These are phyloP conservation scores for Eupithecia centaureata DNA, from an alignment of 2,888 invertebrate species.

Conservation along the genomic window DNA sequence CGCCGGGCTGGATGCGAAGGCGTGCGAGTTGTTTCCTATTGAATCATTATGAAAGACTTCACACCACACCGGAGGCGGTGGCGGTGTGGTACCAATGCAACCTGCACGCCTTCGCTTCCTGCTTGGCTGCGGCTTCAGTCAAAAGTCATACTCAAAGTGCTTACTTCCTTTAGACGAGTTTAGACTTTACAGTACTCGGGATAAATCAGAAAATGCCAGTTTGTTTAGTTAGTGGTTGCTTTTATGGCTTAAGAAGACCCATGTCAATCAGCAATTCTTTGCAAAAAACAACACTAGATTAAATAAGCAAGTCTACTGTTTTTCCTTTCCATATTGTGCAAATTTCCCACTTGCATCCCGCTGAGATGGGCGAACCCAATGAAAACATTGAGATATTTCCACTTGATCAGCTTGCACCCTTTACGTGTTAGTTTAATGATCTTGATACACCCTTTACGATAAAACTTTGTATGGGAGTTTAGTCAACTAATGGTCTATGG, in stretches of 20 bases:
- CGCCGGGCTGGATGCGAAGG: too few relatives aligned
- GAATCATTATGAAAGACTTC: too few relatives aligned
- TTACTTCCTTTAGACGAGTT: too few relatives aligned
- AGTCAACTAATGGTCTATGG: background rate
- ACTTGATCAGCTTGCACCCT: slow-evolving; percentile 78
- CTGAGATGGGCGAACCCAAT: slow-evolving; percentile 56
- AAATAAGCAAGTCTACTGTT: background rate
- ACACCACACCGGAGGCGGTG: too few relatives aligned
- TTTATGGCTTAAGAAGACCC: background rate
- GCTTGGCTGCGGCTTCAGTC: too few relatives aligned
- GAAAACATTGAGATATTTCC: slow-evolving; percentile 77
- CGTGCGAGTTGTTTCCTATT: too few relatives aligned
- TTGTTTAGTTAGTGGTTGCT: too few relatives aligned
- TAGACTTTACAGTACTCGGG: too few relatives aligned
- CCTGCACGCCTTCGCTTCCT: too few relatives aligned
- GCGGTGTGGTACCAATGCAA: too few relatives aligned
- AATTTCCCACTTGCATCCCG: slow-evolving; percentile 37
- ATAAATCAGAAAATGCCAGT: too few relatives aligned
- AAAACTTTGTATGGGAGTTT: slow-evolving; percentile 18
- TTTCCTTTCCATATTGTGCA: background rate
- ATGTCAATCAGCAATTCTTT: background rate
- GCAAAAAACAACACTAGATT: background rate
- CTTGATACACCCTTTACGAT: slow-evolving; percentile 48
- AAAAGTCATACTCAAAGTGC: too few relatives aligned
- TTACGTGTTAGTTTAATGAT: slow-evolving; percentile 76